phyloP scores from a whole-genome alignment of 2,797 vertebrate species.

The Neosilurus mollespiculum region DNA sequence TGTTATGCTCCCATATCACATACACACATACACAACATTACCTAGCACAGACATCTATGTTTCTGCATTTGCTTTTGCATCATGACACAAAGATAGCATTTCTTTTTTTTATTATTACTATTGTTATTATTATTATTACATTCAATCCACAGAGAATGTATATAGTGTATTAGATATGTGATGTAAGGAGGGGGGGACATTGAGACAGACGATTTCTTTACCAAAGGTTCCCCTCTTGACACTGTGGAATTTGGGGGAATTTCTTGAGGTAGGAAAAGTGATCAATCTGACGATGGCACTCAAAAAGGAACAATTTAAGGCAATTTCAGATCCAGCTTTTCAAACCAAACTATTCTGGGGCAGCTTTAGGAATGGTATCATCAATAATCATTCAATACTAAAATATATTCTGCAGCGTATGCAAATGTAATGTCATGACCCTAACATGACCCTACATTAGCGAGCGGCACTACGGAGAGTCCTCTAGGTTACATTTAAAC shows the following conservation, averaged over 20 bases:
- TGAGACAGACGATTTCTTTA: not conserved
- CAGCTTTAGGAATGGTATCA: not conserved
- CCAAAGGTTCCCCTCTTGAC: not conserved
- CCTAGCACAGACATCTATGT: constrained; percentile 6
- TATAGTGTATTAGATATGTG: not conserved
- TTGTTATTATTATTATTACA: too few species aligned
- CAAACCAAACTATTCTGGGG: not conserved
- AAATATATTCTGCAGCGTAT: not conserved
- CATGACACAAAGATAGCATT: not conserved
- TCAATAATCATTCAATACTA: not conserved
- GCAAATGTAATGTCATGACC: not conserved
- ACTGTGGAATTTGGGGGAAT: constrained; percentile 1
- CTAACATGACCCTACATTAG: not conserved
- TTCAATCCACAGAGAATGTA: not conserved
- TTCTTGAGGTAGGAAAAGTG: constrained; percentile 50
- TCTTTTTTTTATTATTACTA: not conserved
- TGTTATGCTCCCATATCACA: constrained; percentile 25
- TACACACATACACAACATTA: constrained; percentile 18
- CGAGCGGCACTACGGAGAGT: not conserved
- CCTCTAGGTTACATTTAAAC: not conserved
- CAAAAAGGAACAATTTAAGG: constrained; percentile 41
- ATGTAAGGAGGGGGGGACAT: not conserved
- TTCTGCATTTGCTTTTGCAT: constrained; percentile 6
- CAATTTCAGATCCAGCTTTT: constrained; percentile 29
- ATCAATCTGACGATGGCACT: constrained; percentile 2